A percentile compares a stretch with the other conserved stretches of the same genome.
These are phyloP conservation scores for Menura novaehollandiae DNA, from an alignment of 2,113 vertebrate genomes.

Conservation along the genomic window DNA sequence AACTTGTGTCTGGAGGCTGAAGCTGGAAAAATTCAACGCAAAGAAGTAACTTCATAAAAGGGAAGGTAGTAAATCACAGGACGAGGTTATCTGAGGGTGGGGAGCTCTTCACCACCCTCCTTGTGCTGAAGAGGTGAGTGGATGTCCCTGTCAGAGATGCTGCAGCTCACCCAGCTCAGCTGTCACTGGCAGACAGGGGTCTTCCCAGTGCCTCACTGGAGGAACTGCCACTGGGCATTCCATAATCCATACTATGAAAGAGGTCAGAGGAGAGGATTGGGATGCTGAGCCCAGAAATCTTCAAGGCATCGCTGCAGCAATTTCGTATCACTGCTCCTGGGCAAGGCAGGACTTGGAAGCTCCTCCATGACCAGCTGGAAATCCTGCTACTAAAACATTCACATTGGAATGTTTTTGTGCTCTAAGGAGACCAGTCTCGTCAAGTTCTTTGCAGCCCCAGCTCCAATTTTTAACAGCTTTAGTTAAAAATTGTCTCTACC, in stretches of 20 bases:
- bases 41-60: background rate
- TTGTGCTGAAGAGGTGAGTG: rapidly evolving
- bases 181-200: background rate
- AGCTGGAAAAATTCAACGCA: background rate
- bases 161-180: background rate
- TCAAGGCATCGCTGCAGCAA: background rate
- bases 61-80: background rate
- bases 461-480: background rate
- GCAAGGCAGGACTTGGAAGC: background rate
- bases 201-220: background rate
- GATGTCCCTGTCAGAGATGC: background rate
- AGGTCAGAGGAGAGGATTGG: background rate
- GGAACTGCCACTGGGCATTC: background rate
- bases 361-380: background rate
- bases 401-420: background rate
- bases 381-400: background rate
- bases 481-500: background rate
- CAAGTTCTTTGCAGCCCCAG: background rate
- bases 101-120: background rate
- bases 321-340: rapidly evolving
- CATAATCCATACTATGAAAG: rapidly evolving
- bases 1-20: background rate
- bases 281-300: background rate
- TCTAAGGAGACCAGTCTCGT: background rate
- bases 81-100: background rate